These are phyloP conservation scores for Lytechinus pictus DNA, from an alignment of 35 echinoderm and acorn worm genomes.

Conservation along the genomic window DNA sequence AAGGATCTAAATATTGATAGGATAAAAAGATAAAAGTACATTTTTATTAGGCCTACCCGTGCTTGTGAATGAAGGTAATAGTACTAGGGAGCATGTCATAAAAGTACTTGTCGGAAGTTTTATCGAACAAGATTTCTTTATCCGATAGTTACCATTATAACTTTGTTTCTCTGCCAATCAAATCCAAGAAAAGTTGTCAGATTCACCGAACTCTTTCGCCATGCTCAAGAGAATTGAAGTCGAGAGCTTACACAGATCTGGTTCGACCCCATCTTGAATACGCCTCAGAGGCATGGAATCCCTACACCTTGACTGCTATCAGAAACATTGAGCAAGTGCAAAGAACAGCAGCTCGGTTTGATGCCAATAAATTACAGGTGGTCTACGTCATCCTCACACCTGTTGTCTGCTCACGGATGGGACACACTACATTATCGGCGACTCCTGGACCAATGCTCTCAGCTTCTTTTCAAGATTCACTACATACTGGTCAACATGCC, in stretches of 20 bases:
- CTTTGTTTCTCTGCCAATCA: too few species aligned
- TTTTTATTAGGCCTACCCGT: too few species aligned
- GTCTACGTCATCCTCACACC: background rate
- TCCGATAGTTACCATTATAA: too few species aligned
- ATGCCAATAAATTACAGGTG: background rate
- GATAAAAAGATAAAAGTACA: too few species aligned
- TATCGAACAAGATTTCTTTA: too few species aligned
- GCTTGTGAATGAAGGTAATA: too few species aligned
- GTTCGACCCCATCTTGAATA: conserved; percentile 59
- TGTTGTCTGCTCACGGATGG: background rate
- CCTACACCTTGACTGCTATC: conserved; percentile 1
- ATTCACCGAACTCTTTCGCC: conserved; percentile 45
- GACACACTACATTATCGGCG: conserved; percentile 28
- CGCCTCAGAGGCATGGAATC: conserved; percentile 28
- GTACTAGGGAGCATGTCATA: too few species aligned
- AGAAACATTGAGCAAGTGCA: background rate
- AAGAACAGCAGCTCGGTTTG: conserved; percentile 43
- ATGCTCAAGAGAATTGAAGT: conserved; percentile 48
- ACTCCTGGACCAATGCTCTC: background rate
- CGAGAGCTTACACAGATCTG: conserved; percentile 49
- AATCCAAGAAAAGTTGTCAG: too few species aligned
- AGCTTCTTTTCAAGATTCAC: conserved; percentile 23
- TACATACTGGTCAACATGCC: background rate
- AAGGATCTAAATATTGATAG: too few species aligned
- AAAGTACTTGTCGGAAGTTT: too few species aligned